These are phyloP conservation scores for Hippopotamyrus pictus DNA, from an alignment of 2,797 vertebrate species.

Conservation along the genomic window DNA sequence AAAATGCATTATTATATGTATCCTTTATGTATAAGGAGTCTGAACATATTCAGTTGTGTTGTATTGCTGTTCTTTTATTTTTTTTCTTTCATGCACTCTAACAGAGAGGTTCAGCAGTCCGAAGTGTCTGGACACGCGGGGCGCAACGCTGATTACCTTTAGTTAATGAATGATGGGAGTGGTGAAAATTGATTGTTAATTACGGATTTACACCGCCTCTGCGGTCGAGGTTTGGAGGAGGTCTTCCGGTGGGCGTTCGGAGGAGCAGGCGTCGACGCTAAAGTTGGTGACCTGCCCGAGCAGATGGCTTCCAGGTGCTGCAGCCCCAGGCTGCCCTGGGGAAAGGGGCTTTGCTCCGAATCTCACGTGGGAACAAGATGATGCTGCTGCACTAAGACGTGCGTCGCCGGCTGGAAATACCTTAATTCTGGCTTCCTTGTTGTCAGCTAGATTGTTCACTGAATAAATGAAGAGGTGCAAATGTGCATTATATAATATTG, in stretches of 20 bases:
- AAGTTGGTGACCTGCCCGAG: conserved; percentile 40
- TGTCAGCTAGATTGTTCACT: not conserved
- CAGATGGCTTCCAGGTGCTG: conserved; percentile 33
- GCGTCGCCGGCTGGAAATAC: not conserved
- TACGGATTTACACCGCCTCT: conserved; percentile 5
- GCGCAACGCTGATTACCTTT: conserved; percentile 1
- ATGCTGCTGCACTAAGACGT: not conserved
- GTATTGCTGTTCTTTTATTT: not conserved
- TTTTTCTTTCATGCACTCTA: not conserved
- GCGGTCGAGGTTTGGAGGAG: not conserved
- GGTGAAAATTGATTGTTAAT: conserved; percentile 12
- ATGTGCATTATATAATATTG: conserved; percentile 3
- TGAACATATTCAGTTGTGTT: not conserved
- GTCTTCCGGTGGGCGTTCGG: not conserved
- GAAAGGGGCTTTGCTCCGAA: not conserved
- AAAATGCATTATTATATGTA: not conserved
- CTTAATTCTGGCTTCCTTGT: not conserved
- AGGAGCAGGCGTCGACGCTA: conserved; percentile 9
- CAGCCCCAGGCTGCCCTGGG: conserved; percentile 10
- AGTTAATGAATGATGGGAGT: conserved; percentile 11
- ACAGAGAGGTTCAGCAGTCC: not conserved
- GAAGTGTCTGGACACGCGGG: not conserved
- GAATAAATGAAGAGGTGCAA: conserved; percentile 4
- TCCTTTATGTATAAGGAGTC: not conserved
- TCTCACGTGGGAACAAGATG: not conserved